These are phyloP conservation scores for Myiagra hebetior DNA, from an alignment of 2,113 vertebrate genomes.

Conservation along the genomic window DNA sequence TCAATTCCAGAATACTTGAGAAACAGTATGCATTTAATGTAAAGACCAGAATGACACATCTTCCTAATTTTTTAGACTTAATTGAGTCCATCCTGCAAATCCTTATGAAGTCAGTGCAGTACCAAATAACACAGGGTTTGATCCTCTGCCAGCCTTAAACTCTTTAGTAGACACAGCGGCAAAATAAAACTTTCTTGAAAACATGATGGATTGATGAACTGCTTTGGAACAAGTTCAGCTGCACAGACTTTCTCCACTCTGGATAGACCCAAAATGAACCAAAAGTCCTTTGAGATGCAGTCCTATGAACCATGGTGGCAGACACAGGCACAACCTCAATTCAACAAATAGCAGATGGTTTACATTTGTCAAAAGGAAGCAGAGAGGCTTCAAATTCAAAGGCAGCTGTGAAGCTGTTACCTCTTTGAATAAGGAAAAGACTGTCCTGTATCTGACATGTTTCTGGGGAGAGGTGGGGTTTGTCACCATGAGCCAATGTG, in stretches of 20 bases:
- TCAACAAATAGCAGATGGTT: neutral
- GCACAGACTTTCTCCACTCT: slow-evolving; percentile 56
- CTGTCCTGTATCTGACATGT: neutral
- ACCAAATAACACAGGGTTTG: slow-evolving; percentile 64
- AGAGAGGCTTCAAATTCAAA: neutral
- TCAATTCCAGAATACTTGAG: slow-evolving; percentile 33
- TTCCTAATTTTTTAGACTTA: slow-evolving; percentile 50
- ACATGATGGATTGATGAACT: slow-evolving; percentile 70
- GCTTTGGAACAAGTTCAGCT: slow-evolving; percentile 64
- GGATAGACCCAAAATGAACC: slow-evolving; percentile 42
- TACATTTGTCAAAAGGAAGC: slow-evolving; percentile 13
- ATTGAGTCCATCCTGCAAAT: slow-evolving; percentile 59
- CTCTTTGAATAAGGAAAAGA: neutral
- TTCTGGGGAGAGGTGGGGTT: neutral
- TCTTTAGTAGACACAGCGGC: slow-evolving; percentile 50
- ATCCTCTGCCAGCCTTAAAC: slow-evolving; percentile 64
- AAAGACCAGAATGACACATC: slow-evolving; percentile 55
- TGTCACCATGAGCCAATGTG: neutral
- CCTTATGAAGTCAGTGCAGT: slow-evolving; percentile 57
- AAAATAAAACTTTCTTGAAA: slow-evolving; percentile 75
- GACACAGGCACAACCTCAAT: neutral
- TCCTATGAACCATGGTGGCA: neutral
- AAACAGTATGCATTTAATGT: slow-evolving; percentile 49
- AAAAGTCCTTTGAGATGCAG: slow-evolving; percentile 29
- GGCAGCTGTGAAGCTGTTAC: neutral